These are phyloP conservation scores for Apogon talboti DNA, from an alignment of 2,797 vertebrate genomes.

Conservation along the genomic window DNA sequence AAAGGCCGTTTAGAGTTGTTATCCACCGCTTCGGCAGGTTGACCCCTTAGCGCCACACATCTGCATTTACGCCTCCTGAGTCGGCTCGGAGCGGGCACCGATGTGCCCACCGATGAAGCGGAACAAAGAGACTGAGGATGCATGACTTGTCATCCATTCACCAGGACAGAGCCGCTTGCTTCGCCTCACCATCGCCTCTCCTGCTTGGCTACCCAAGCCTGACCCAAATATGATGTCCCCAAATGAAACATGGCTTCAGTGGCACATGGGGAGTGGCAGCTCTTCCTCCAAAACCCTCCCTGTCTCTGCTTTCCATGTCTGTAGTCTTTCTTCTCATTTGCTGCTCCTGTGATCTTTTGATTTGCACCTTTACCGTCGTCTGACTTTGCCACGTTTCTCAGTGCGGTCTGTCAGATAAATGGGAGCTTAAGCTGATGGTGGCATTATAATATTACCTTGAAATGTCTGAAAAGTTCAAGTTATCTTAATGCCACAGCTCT, in stretches of 20 bases:
- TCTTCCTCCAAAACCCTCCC: no score
- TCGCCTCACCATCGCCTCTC: conserved; percentile 45
- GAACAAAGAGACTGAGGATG: conserved; percentile 65
- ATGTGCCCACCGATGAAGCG: conserved; percentile 54
- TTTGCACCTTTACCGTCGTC: conserved; percentile 31
- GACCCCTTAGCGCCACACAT: conserved; percentile 48
- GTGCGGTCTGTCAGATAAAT: conserved; percentile 49
- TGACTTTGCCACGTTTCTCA: conserved; percentile 38
- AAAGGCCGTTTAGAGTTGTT: conserved; percentile 25
- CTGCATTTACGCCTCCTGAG: conserved; percentile 58
- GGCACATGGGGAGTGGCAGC: conserved; percentile 22
- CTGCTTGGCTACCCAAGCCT: conserved; percentile 68
- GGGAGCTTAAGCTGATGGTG: conserved; percentile 60
- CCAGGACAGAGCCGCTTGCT: conserved; percentile 54
- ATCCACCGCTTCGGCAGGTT: conserved; percentile 33
- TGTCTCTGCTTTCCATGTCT: no score
- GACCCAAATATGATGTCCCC: conserved; percentile 71
- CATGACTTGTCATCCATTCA: conserved; percentile 68
- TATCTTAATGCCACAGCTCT: conserved; percentile 70
- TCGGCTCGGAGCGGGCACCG: conserved; percentile 37
- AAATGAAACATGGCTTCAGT: conserved; percentile 52
- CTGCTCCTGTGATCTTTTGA: conserved; percentile 50
- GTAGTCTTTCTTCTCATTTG: background rate
- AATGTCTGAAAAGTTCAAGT: conserved; percentile 56
- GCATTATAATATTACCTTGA: conserved; percentile 79